Base-by-base conservation (phyloP, 1,140 invertebrate species). In the Macrotrachela quadricornifera region DNA sequence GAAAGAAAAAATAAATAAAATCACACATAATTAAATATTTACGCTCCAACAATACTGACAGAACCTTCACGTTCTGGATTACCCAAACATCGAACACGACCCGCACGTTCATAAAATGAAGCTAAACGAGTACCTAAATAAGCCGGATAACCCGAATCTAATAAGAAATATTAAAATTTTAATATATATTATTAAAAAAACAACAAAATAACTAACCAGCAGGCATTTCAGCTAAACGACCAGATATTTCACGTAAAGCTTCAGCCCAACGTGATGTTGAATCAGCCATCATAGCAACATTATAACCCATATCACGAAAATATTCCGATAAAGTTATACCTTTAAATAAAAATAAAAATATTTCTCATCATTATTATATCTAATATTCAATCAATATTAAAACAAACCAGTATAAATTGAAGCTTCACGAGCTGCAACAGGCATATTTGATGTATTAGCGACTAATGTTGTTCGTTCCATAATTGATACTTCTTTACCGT, bases 231-330 rank as follows among this genome's bases (percentile, higher is more conserved):
- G 92, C 92, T 62, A 99, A 76, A 77, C 92, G 88, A 73, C 92
- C 92, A 4, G 92, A 97, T 73, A 99, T 99, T 80, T 99, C 92
- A 79, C 92, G 79, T 67, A 99, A 76, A 62, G 91, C 92, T 73
- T 99, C 92, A 49, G 92, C 92, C 92, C 92, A 99, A 75, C 92
- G 85, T 17, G 91, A 97, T 11, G 92, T 97, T n/a, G 91, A 97
- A 73, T 99, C 92, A 62, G 92, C 92, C 92, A 97, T 97, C 92
- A 99, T 99, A 54, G 91, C 90, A 36, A 99, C 92, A 67, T 99
- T 91, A 77, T 95, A 94, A 71, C 92, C 92, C 92, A 96, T 95
- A 69, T 96, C 90, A 62, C 77, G 72, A 73, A 95, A 97, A 71
- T 96, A 97, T 72, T 96, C 91, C 17, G 88, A 92, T 4, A 97